phyloP scores from a whole-genome alignment of 1,140 invertebrate genomes.

The Aleiodes sp. region DNA sequence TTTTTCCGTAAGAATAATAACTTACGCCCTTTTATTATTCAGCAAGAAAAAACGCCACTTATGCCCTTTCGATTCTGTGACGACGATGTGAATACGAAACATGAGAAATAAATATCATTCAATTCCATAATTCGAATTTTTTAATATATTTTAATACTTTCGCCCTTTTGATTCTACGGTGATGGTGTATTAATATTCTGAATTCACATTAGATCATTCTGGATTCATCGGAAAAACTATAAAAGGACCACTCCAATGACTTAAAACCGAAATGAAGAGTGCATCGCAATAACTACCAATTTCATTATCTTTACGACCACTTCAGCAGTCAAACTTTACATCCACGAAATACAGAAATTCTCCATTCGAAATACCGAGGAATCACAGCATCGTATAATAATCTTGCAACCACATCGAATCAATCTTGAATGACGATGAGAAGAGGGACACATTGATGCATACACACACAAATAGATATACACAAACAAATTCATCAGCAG shows the following conservation, averaged over 20 bases:
- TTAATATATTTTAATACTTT: too few relatives aligned
- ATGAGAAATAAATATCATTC: too few relatives aligned
- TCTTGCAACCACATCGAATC: not conserved
- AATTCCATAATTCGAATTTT: too few relatives aligned
- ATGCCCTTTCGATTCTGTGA: too few relatives aligned
- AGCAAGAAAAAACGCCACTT: too few relatives aligned
- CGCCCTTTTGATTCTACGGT: too few relatives aligned
- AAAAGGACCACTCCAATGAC: not conserved
- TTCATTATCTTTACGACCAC: slow-evolving; percentile 56
- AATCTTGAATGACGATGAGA: slow-evolving; percentile 39
- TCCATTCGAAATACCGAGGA: not conserved
- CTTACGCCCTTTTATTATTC: too few relatives aligned
- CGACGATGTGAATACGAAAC: too few relatives aligned
- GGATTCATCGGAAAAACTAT: not conserved
- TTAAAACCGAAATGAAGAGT: not conserved
- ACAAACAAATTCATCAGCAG: too few relatives aligned
- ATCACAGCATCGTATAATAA: not conserved
- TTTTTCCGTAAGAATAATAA: too few relatives aligned
- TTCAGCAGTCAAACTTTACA: not conserved
- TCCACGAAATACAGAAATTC: not conserved
- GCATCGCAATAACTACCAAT: slow-evolving; percentile 43
- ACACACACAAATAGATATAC: not conserved
- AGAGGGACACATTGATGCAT: slow-evolving; percentile 8
- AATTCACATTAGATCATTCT: too few relatives aligned
- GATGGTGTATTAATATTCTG: too few relatives aligned